Conservation (phyloP, 2,888 invertebrate genomes). For the Unio delphinus region DNA sequence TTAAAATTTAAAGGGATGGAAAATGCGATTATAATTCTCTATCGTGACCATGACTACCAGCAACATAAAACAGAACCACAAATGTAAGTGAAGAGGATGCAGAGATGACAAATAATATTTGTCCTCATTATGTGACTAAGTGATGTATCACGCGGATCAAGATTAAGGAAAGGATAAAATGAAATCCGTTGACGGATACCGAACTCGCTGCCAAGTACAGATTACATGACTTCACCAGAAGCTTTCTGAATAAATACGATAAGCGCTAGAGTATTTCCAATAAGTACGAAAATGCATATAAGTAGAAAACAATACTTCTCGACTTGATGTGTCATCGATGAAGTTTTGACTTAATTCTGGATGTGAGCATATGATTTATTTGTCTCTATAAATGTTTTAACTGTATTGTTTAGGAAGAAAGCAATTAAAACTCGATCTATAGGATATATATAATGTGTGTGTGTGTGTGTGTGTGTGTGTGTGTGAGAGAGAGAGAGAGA, state of each 20-base stretch:
- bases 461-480: too few species aligned
- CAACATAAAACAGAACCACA: conserved; percentile 55
- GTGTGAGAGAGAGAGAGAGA: too few species aligned
- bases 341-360: too few species aligned
- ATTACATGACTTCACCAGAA: conserved; percentile 82
- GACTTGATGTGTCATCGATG: neutral
- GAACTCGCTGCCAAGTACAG: conserved; percentile 85
- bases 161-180: conserved; percentile 78
- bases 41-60: conserved; percentile 44
- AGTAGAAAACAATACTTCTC: conserved; percentile 74
- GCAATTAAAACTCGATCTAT: too few species aligned
- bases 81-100: conserved; percentile 78
- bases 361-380: too few species aligned
- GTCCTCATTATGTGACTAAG: conserved; percentile 53
- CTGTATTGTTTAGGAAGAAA: too few species aligned
- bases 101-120: conserved; percentile 80
- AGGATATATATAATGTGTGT: too few species aligned
- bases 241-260: conserved; percentile 81
- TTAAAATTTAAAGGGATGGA: conserved; percentile 31
- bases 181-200: conserved; percentile 83
- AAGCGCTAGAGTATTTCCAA: conserved; percentile 85
- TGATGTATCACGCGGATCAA: conserved; percentile 61
- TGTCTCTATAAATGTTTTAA: too few species aligned
- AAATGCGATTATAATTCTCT: conserved; percentile 48
- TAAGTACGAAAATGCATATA: conserved; percentile 79